Percentiles rank a stretch among this genome's conserved stretches.
Evolutionary conservation across 2,888 invertebrate species (phyloP).

Genomic region (Metellina segmentata): DNA sequence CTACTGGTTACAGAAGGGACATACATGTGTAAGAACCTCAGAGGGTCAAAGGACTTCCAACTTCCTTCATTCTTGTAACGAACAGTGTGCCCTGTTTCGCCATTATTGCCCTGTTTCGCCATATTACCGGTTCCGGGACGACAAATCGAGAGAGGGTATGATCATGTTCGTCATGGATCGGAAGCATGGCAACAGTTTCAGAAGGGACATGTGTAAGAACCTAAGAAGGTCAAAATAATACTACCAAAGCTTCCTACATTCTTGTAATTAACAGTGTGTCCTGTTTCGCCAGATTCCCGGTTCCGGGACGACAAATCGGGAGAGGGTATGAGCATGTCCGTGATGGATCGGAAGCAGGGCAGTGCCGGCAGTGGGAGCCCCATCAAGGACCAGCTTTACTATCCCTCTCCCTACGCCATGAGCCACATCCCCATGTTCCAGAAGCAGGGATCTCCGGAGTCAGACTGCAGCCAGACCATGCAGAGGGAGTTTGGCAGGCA

Average conservation of each 20-base stretch:
- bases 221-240: too few species aligned
- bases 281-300: slow-evolving; percentile 66
- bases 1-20: too few species aligned
- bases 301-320: slow-evolving; percentile 73
- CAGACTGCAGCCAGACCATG: slow-evolving; percentile 72
- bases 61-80: too few species aligned
- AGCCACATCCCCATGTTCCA: slow-evolving; percentile 76
- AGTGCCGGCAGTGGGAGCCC: slow-evolving; percentile 77
- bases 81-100: too few species aligned
- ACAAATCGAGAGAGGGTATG: slow-evolving; percentile 75
- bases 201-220: too few species aligned
- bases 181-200: slow-evolving; percentile 74
- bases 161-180: slow-evolving; percentile 76
- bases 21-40: too few species aligned
- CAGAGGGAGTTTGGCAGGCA: slow-evolving; percentile 76
- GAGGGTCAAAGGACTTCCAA: too few species aligned
- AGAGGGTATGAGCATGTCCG: slow-evolving; percentile 77
- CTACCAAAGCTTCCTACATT: too few species aligned
- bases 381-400: slow-evolving; percentile 77
- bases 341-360: slow-evolving; percentile 76
- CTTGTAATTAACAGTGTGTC: background rate
- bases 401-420: slow-evolving; percentile 77
- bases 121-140: slow-evolving; percentile 75
- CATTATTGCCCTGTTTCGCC: slow-evolving; percentile 13
- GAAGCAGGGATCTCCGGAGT: slow-evolving; percentile 70